Base-by-base conservation (phyloP, 2,888 invertebrate species). In the Cephus nigrinus region DNA sequence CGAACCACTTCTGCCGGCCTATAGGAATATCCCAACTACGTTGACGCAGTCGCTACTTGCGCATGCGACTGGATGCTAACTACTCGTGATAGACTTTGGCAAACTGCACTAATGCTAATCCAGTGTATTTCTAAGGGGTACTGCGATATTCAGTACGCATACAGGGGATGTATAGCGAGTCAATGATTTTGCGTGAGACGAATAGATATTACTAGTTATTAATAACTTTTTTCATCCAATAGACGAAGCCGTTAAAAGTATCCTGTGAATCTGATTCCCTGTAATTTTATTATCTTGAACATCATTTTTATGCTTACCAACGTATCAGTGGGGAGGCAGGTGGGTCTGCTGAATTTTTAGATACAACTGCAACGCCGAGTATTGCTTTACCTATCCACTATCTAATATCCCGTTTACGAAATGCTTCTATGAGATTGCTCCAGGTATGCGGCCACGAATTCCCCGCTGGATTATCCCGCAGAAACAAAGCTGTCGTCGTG, bases 401-500 rank as follows among this genome's bases (percentile, higher is more conserved):
- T 55, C 23, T 55, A 55, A 55, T 23, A 55, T 55, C 55, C 55
- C 9, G 55, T 55, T 23, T 55, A 55, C 23, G 55, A 23, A 55
- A 55, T 23, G 55, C 55, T 55, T 55, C 55, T 9, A 23, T 40
- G 55, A 55, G 55, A 75, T 35, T 32, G 75, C 23, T 5, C 74
- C 23, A 83, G 83, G 82, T 84, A 84, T 86, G 85, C 85, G 84
- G 77, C 82, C 80, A 81, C 85, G 86, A 87, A 89, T 89, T 89
- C 88, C 88, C 88, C 83, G 82, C 86, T 84, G 90, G 89, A 89
- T 90, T 89, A 90, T 87, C 86, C 83, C 83, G 83, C 81, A 81
- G 87, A 89, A 90, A 90, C 90, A 90, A 90, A 90, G 89, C 90
- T 88, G 89, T 89, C 88, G 85, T 84, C 88, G 86, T 87, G 88